These are phyloP conservation scores for Thryonomys swinderianus DNA, from an alignment of 2,113 vertebrate genomes.

Conservation along the genomic window DNA sequence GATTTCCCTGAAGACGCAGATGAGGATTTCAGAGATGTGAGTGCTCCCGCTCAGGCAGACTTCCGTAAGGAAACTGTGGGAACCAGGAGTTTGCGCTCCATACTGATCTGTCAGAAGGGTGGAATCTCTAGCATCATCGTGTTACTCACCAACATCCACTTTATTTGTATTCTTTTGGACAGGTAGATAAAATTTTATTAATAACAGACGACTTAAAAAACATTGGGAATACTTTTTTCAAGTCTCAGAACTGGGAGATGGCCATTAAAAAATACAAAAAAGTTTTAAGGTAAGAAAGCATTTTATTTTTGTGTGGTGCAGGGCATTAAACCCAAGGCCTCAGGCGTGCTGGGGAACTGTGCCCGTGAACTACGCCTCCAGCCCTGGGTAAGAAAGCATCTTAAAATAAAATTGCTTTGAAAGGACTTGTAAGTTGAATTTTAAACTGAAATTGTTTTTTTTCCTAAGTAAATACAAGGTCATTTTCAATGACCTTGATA, in stretches of 20 bases:
- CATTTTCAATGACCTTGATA: too few relatives aligned
- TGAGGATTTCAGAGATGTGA: slow-evolving; percentile 93
- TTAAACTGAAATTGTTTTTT: slow-evolving; percentile 9
- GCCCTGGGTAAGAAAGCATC: slow-evolving; percentile 86
- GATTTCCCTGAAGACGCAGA: slow-evolving; percentile 97
- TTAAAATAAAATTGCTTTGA: slow-evolving; percentile 61
- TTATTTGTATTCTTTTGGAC: slow-evolving; percentile 75
- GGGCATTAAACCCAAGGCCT: not conserved
- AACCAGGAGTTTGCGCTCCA: not conserved
- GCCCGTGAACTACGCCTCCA: not conserved
- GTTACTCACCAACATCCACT: not conserved
- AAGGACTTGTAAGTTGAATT: slow-evolving; percentile 47
- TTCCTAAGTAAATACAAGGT: not conserved
- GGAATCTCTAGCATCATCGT: not conserved
- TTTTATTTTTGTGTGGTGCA: not conserved
- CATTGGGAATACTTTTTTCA: slow-evolving; percentile 96
- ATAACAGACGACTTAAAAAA: slow-evolving; percentile 96
- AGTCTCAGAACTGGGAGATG: slow-evolving; percentile 94
- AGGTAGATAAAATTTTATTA: slow-evolving; percentile 93
- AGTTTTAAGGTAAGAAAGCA: slow-evolving; percentile 92
- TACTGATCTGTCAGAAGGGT: not conserved
- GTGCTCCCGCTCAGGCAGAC: slow-evolving; percentile 72
- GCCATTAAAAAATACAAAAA: slow-evolving; percentile 95
- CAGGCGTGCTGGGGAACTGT: not conserved
- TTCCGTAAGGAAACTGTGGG: not conserved